A percentile compares a stretch with the other conserved stretches of the same genome.
Conservation (phyloP, 2,113 vertebrate genomes). For the Ciconia stormi region DNA sequence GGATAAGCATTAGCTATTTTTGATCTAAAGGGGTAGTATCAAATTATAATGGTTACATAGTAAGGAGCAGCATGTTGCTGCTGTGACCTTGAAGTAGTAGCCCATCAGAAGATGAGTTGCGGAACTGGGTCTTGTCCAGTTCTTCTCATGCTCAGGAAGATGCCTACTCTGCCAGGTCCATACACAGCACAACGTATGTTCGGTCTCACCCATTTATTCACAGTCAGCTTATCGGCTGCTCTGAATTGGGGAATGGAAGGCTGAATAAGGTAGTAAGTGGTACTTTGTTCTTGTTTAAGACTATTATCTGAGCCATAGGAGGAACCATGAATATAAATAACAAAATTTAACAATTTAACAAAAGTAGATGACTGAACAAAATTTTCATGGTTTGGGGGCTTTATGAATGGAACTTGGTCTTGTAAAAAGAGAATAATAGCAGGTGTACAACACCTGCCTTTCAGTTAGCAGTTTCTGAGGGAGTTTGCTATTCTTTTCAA, state of each 20-base stretch:
- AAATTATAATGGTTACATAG: rapidly evolving
- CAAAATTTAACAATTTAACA: no score
- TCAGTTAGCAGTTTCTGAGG: background rate
- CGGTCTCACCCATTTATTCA: rapidly evolving
- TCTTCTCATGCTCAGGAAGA: background rate
- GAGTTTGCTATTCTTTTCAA: background rate
- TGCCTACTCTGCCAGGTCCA: rapidly evolving
- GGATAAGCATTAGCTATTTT: background rate
- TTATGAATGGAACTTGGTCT: background rate
- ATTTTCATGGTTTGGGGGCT: background rate
- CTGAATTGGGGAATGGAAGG: background rate
- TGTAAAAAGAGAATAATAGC: background rate
- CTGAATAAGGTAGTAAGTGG: background rate
- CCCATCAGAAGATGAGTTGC: background rate
- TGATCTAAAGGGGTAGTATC: background rate
- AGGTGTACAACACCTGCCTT: background rate
- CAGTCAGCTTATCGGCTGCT: background rate
- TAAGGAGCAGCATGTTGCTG: background rate
- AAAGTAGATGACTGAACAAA: background rate
- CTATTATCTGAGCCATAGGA: background rate
- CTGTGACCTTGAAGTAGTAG: background rate
- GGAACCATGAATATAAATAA: background rate
- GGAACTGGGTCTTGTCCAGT: background rate
- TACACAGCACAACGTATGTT: rapidly evolving
- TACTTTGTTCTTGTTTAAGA: background rate